Evolutionary conservation across 2,888 invertebrate genomes (phyloP).

Genomic region (Horisme vitalbata): DNA sequence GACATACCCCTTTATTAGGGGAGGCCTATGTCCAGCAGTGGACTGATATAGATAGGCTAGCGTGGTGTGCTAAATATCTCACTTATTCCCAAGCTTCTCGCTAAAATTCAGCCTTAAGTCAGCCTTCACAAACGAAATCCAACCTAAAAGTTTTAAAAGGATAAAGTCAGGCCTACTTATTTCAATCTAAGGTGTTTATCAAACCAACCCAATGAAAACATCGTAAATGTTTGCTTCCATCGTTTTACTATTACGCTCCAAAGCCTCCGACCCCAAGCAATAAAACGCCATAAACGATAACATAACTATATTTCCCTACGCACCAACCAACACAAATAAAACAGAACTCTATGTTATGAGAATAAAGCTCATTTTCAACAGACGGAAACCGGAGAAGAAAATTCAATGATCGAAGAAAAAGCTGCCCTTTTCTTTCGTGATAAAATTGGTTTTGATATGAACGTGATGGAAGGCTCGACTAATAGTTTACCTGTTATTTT

Average conservation of each 20-base stretch:
- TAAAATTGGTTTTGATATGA: conserved; percentile 16
- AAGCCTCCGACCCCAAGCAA: conserved; percentile 2
- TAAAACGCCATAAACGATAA: conserved; percentile 12
- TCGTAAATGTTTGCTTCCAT: neutral
- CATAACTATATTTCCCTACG: conserved; percentile 10
- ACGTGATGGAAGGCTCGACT: neutral
- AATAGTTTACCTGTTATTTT: conserved; percentile 10
- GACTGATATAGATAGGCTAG: no score
- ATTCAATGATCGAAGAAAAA: conserved; percentile 7
- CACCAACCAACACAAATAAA: neutral
- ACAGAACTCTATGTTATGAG: neutral
- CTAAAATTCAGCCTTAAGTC: no score
- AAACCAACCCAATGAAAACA: neutral
- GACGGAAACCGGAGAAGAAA: neutral
- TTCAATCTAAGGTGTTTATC: neutral
- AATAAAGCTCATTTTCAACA: conserved; percentile 5
- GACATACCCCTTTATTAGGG: no score
- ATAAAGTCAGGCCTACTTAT: no score
- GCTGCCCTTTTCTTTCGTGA: neutral
- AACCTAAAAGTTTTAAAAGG: no score
- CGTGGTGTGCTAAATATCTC: no score
- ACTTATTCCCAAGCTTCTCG: no score
- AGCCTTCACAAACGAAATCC: no score
- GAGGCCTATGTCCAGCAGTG: no score
- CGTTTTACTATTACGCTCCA: neutral